A percentile compares a stretch with the other conserved stretches of the same genome.
Conservation (phyloP, 2,113 vertebrate genomes). For the Eublepharis macularius region DNA sequence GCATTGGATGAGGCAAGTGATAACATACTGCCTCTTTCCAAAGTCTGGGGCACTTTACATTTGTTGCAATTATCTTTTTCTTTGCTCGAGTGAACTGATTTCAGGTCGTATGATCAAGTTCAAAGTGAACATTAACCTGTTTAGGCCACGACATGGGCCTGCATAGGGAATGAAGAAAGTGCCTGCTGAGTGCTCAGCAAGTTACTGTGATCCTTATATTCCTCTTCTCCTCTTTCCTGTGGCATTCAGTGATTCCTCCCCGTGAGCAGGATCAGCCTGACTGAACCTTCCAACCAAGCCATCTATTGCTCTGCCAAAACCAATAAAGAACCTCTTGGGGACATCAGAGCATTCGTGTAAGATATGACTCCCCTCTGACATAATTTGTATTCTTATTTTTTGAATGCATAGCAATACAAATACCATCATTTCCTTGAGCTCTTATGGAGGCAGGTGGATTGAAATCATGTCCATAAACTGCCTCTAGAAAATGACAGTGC, state of each 20-base stretch:
- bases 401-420: not conserved
- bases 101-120: not conserved
- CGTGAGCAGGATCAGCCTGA: not conserved
- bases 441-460: not conserved
- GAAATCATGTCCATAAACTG: not conserved
- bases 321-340: not conserved
- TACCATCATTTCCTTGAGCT: not conserved
- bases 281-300: not conserved
- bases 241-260: not conserved
- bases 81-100: not conserved
- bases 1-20: no score
- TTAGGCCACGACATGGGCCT: not conserved
- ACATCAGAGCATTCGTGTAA: not conserved
- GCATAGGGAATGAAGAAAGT: not conserved
- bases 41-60: not conserved
- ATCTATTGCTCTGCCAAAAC: not conserved
- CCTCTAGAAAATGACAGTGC: no score
- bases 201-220: not conserved
- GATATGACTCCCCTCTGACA: not conserved
- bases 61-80: not conserved
- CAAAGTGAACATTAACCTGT: not conserved
- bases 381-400: not conserved
- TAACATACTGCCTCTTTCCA: not conserved
- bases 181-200: not conserved
- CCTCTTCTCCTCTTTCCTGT: not conserved